Conservation (phyloP, 1,140 invertebrate species). For the Ostrea edulis region DNA sequence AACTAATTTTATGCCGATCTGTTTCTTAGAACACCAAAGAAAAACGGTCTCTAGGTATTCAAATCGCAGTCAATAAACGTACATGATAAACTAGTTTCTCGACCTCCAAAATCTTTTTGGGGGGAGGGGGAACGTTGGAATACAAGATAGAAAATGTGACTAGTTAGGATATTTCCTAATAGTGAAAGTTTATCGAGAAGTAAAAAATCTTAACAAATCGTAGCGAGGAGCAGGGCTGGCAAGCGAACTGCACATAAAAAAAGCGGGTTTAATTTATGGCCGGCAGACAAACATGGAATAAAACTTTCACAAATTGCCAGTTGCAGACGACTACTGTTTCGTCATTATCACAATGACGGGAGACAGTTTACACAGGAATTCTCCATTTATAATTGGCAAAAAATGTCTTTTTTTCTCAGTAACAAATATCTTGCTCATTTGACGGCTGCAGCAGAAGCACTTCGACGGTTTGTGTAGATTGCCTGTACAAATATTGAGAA, state of each 20-base stretch:
- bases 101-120: not conserved
- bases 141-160: not conserved
- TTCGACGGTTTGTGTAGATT: constrained; percentile 10
- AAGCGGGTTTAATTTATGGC: constrained; percentile 10
- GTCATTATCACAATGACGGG: not conserved
- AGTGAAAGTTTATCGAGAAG: constrained; percentile 3
- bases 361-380: constrained; percentile 20
- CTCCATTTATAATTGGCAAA: constrained; percentile 22
- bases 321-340: constrained; percentile 23
- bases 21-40: constrained; percentile 8
- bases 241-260: constrained; percentile 7
- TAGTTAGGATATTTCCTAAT: not conserved
- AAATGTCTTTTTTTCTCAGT: constrained; percentile 12
- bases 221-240: not conserved
- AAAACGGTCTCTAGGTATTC: constrained; percentile 11
- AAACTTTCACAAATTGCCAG: constrained; percentile 29
- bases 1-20: constrained; percentile 28
- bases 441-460: constrained; percentile 12
- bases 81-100: not conserved
- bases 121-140: not conserved
- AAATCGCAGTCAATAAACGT: not conserved
- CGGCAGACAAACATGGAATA: constrained; percentile 31
- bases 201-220: not conserved
- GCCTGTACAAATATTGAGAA: constrained; percentile 28
- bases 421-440: constrained; percentile 10